Evolutionary conservation across 2,113 vertebrate species (phyloP).

Genomic region (Scartelaos histophorus): DNA sequence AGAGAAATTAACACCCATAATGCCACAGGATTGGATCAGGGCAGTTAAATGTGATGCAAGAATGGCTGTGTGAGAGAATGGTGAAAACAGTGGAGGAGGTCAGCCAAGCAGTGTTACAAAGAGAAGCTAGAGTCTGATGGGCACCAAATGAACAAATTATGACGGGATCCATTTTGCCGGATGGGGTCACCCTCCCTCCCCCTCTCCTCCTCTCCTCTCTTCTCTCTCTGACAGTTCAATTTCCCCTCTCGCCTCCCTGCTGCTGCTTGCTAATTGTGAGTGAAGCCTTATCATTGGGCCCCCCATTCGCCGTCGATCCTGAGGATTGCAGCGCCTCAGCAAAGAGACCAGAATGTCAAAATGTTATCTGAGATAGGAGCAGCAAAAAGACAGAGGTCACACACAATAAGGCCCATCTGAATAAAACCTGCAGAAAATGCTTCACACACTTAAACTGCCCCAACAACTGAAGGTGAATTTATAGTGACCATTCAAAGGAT

Average conservation of each 20-base stretch:
- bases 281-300: constrained; percentile 98
- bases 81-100: constrained; percentile 86
- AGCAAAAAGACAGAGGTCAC: constrained; percentile 48
- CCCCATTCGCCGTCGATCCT: constrained; percentile 64
- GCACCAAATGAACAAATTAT: constrained; percentile 99
- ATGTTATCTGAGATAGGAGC: constrained; percentile 90
- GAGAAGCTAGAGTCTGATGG: constrained; percentile 94
- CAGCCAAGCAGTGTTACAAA: constrained; percentile 88
- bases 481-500: neutral
- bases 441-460: neutral
- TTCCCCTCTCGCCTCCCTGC: constrained; percentile 97
- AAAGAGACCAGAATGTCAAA: constrained; percentile 93
- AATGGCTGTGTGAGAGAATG: constrained; percentile 20
- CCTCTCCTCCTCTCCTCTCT: constrained; percentile 80
- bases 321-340: constrained; percentile 76
- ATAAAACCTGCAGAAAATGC: constrained; percentile 44
- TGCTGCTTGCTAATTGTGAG: constrained; percentile 99
- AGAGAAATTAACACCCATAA: neutral
- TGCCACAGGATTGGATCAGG: constrained; percentile 35
- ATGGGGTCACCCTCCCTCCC: constrained; percentile 79
- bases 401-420: constrained; percentile 78
- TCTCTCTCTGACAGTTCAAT: constrained; percentile 99
- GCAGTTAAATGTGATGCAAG: constrained; percentile 35
- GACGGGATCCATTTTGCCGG: constrained; percentile 98
- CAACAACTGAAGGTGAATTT: neutral